Conservation (phyloP, 1,140 invertebrate genomes). For the Mactra quadrangularis region DNA sequence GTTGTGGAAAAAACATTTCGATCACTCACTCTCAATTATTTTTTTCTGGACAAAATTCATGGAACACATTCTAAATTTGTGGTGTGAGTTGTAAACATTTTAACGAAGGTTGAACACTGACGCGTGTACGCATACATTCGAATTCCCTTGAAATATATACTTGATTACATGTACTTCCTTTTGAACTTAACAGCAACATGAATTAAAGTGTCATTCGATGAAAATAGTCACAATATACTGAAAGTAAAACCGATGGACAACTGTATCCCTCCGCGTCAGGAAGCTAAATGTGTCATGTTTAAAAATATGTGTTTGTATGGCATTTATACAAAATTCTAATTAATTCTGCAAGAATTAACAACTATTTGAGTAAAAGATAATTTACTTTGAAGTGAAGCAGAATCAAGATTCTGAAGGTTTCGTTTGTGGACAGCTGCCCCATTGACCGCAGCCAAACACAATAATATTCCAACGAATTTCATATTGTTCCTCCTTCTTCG, state of each 20-base stretch:
- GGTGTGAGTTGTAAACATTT: too few relatives aligned
- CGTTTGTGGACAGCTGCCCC: neutral
- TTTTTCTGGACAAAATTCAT: too few relatives aligned
- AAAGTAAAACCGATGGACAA: neutral
- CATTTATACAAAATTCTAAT: neutral
- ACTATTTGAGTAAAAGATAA: neutral
- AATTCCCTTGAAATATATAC: too few relatives aligned
- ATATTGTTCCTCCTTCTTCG: neutral
- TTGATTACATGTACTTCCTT: too few relatives aligned
- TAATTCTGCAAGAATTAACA: neutral
- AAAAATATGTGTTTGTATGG: neutral
- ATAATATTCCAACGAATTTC: neutral
- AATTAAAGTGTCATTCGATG: too few relatives aligned
- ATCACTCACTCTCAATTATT: too few relatives aligned
- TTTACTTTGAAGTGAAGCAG: slow-evolving; percentile 29
- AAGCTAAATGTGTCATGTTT: neutral
- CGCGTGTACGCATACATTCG: too few relatives aligned
- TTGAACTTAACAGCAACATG: too few relatives aligned
- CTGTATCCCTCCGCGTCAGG: too few relatives aligned
- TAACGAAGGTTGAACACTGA: too few relatives aligned
- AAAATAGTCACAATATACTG: neutral
- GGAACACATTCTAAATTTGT: too few relatives aligned
- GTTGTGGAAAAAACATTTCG: too few relatives aligned
- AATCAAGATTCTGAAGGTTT: slow-evolving; percentile 19
- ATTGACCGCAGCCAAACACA: neutral